Base-by-base conservation (phyloP, 2,797 vertebrate species). In the Anabacerthia variegaticeps region DNA sequence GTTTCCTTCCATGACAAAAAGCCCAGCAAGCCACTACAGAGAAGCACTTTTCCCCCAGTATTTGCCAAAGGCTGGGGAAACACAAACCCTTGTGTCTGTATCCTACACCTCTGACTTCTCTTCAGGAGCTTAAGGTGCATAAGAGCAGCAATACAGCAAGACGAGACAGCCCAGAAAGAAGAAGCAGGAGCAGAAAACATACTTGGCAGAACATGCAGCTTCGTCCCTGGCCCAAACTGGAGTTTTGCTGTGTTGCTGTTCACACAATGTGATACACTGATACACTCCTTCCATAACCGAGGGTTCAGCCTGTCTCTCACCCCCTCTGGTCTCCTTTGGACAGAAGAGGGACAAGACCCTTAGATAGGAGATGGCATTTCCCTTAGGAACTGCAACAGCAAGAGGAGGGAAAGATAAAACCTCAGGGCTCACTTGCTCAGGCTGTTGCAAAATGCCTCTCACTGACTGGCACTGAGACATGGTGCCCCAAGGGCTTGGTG, bases 231-330 rank as follows among this genome's bases (percentile, higher is more conserved):
- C 18, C 59, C 72, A 66, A 92, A 71, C 17, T 67, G 65, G 2
- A 4, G 8, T 6, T 44, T 49, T 54, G 5, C 28, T 23, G 4
- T 3, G 3, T 5, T 6, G 41, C 0, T 13, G 11, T 2, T 55
- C 18, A 21, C 67, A 30, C 67, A 36, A 0, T 26, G 62, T 5
- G 72, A 23, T 16, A 30, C 2, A 3, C 20, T 5, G 66, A 23
- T 16, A 30, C 2, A 3, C 20, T 26, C 12, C 24, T 21, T 36
- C 72, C 71, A 65, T 23, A 72, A 20, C 19, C 23, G 19, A 10
- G 37, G 51, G 34, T 34, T 48, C 51, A 20, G n/a, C 13, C 24
- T 27, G 56, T 37, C 22, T 32, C n/a, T 24, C 24, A 22, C 5
- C 15, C 2, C 1, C 22, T 21, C 26, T 9, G 17, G 19, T 34